Evolutionary conservation across 2,113 vertebrate species (phyloP).

Genomic region (Mugil cephalus): DNA sequence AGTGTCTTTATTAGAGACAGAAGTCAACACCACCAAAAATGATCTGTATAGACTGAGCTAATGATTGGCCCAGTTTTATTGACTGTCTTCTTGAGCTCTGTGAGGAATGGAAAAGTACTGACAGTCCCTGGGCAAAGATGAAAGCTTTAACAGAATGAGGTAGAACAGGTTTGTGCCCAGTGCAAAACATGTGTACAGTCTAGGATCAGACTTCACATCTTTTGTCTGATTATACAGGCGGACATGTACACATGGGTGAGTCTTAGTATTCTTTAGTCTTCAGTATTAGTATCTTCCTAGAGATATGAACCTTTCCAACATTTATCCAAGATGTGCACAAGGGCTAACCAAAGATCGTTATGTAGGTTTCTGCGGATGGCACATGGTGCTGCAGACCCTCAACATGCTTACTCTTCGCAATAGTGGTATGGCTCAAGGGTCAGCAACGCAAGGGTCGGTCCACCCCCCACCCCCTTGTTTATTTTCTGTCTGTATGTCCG

Average conservation of each 20-base stretch:
- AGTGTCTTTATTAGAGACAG: neutral
- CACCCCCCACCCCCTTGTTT: no score
- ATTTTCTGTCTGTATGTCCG: no score
- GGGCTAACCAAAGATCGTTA: no score
- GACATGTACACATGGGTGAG: no score
- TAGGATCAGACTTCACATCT: constrained; percentile 42
- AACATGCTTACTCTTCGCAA: neutral
- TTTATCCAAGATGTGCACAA: no score
- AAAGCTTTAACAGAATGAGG: constrained; percentile 61
- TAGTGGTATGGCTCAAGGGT: no score
- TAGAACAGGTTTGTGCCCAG: constrained; percentile 58
- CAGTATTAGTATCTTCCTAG: no score
- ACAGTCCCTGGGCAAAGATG: neutral
- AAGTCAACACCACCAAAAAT: neutral
- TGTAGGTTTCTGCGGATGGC: neutral
- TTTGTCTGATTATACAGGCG: constrained; percentile 25
- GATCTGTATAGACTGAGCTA: constrained; percentile 28
- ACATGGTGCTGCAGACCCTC: neutral
- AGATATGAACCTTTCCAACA: no score
- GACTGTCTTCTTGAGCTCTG: constrained; percentile 1
- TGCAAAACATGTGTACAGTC: constrained; percentile 28
- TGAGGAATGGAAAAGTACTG: constrained; percentile 55
- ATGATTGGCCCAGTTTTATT: constrained; percentile 50
- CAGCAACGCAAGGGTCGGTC: no score
- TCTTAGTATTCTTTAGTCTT: no score